Evolutionary conservation across 2,888 invertebrate genomes (phyloP).

Genomic region (Platycheirus albimanus): DNA sequence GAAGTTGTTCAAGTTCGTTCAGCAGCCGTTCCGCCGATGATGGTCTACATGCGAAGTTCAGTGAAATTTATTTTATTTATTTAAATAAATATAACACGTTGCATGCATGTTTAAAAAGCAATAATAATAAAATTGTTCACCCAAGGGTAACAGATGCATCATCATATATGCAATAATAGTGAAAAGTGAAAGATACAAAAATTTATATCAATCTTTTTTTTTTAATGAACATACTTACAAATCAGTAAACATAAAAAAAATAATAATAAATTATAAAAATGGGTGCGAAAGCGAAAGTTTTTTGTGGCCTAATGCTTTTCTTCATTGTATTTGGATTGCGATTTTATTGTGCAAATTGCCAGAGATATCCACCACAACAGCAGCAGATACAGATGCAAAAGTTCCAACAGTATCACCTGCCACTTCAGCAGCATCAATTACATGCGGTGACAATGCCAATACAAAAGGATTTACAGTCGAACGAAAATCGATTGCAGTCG

Average conservation of each 20-base stretch:
- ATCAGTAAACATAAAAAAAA: slow-evolving; percentile 18
- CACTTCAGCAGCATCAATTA: slow-evolving; percentile 57
- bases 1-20: slow-evolving; percentile 36
- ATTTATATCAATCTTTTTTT: slow-evolving; percentile 13
- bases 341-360: slow-evolving; percentile 75
- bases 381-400: slow-evolving; percentile 53
- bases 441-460: slow-evolving; percentile 63
- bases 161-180: slow-evolving; percentile 35
- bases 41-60: slow-evolving; percentile 36
- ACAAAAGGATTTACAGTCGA: slow-evolving; percentile 72
- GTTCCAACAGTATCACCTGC: slow-evolving; percentile 55
- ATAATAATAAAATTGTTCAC: slow-evolving; percentile 32
- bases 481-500: slow-evolving; percentile 71
- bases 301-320: slow-evolving; percentile 71
- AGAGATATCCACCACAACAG: slow-evolving; percentile 59
- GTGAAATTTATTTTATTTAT: slow-evolving; percentile 29
- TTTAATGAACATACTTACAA: slow-evolving; percentile 8
- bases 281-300: slow-evolving; percentile 75
- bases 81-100: too few species aligned
- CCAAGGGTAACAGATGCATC: slow-evolving; percentile 32
- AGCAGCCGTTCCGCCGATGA: slow-evolving; percentile 29
- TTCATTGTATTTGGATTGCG: slow-evolving; percentile 74
- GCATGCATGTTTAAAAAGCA: too few species aligned
- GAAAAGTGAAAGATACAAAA: slow-evolving; percentile 61
- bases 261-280: slow-evolving; percentile 49